Percentiles rank a stretch among this genome's conserved stretches.
Conservation (phyloP, 2,888 invertebrate genomes). For the Xestia ashworthii region DNA sequence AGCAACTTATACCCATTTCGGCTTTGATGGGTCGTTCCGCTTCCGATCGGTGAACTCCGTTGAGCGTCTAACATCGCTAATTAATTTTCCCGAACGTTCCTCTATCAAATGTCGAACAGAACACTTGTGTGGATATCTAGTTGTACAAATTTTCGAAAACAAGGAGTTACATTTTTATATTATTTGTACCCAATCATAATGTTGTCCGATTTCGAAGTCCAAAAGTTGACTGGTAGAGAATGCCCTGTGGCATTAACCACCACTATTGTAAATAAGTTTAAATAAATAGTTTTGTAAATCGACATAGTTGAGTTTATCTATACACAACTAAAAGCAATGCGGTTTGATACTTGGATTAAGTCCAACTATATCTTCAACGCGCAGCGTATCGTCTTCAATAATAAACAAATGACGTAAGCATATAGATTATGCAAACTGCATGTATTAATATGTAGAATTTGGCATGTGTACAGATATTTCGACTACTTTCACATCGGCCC, state of each 20-base stretch:
- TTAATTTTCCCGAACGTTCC: not conserved
- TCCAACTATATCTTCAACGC: conserved; percentile 11
- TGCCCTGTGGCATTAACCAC: too few species aligned
- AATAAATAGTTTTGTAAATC: not conserved
- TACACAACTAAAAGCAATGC: not conserved
- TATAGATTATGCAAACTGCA: not conserved
- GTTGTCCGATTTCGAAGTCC: too few species aligned
- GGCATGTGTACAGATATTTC: conserved; percentile 58
- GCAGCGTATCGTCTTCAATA: not conserved
- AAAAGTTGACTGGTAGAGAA: too few species aligned
- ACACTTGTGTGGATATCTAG: not conserved
- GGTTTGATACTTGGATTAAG: conserved; percentile 12
- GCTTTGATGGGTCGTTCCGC: not conserved
- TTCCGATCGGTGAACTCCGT: not conserved
- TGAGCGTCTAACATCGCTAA: not conserved
- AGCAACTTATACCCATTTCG: not conserved
- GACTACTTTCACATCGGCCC: conserved; percentile 57
- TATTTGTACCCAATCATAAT: too few species aligned
- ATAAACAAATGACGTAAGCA: conserved; percentile 14
- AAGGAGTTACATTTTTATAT: too few species aligned
- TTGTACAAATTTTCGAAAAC: too few species aligned
- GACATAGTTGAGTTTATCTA: not conserved
- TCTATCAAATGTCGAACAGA: not conserved
- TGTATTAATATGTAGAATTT: not conserved
- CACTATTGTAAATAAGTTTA: too few species aligned